These are phyloP conservation scores for Glareola pratincola DNA, from an alignment of 2,113 vertebrate genomes.

Conservation along the genomic window DNA sequence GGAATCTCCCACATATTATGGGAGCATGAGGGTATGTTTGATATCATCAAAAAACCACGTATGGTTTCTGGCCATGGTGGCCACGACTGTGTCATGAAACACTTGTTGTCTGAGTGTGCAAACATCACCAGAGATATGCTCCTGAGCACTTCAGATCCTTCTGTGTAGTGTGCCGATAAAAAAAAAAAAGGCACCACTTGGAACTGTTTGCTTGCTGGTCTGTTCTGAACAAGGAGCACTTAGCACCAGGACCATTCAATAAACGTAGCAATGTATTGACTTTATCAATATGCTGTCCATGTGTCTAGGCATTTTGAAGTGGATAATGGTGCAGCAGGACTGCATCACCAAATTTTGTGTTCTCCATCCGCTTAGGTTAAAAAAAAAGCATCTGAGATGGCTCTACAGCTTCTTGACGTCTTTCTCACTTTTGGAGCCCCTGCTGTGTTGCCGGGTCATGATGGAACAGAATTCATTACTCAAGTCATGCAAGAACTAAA, in stretches of 20 bases:
- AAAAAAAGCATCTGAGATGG: not conserved
- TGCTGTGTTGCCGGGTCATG: not conserved
- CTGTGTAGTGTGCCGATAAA: not conserved
- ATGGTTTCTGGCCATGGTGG: rapidly evolving
- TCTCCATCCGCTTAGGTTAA: rapidly evolving
- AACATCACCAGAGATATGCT: not conserved
- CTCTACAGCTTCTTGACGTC: not conserved
- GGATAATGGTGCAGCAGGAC: not conserved
- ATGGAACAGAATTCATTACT: not conserved
- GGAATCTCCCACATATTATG: not conserved
- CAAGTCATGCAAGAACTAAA: not conserved
- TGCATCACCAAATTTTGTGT: not conserved
- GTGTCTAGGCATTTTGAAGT: not conserved
- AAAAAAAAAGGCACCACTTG: not conserved
- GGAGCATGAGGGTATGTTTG: rapidly evolving
- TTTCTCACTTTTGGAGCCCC: not conserved
- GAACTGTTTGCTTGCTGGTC: not conserved
- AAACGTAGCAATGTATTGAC: not conserved
- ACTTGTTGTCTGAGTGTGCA: not conserved
- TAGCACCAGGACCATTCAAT: not conserved
- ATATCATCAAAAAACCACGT: not conserved
- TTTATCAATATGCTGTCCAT: not conserved
- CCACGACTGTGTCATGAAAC: rapidly evolving
- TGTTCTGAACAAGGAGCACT: not conserved
- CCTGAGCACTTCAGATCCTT: not conserved